Evolutionary conservation across 2,113 vertebrate species (phyloP).

Genomic region (Brienomyrus longianalis): DNA sequence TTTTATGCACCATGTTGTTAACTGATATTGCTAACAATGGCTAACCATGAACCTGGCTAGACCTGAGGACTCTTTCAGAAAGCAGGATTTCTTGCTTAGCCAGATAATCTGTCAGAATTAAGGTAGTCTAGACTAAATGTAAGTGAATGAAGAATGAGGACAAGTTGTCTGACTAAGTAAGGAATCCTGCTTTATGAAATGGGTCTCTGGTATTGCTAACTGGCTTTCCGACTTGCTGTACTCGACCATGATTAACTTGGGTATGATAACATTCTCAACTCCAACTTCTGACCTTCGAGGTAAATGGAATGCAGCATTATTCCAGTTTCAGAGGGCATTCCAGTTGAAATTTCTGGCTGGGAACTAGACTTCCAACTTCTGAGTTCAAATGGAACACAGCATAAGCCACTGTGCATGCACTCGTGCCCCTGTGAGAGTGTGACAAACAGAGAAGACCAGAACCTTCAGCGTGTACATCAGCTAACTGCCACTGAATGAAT

Average conservation of each 20-base stretch:
- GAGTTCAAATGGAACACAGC: neutral
- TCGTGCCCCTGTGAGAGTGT: neutral
- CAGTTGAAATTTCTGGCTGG: neutral
- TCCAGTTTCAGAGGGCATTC: neutral
- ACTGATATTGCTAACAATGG: neutral
- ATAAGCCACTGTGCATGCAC: neutral
- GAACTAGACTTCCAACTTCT: neutral
- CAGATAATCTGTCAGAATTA: neutral
- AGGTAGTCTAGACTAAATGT: neutral
- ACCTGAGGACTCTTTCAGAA: neutral
- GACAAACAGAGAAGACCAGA: neutral
- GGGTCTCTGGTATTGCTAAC: neutral
- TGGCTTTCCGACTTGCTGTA: neutral
- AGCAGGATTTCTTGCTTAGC: neutral
- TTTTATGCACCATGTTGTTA: neutral
- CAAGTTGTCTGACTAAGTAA: neutral
- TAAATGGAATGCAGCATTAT: neutral
- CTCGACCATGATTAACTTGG: neutral
- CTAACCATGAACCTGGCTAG: neutral
- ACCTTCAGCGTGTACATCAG: neutral
- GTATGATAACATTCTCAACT: neutral
- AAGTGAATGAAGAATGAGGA: neutral
- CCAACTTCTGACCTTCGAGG: neutral
- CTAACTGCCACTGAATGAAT: neutral
- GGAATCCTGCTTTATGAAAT: neutral